Base-by-base conservation (phyloP, 1,140 invertebrate genomes). In the Halesus radiatus region DNA sequence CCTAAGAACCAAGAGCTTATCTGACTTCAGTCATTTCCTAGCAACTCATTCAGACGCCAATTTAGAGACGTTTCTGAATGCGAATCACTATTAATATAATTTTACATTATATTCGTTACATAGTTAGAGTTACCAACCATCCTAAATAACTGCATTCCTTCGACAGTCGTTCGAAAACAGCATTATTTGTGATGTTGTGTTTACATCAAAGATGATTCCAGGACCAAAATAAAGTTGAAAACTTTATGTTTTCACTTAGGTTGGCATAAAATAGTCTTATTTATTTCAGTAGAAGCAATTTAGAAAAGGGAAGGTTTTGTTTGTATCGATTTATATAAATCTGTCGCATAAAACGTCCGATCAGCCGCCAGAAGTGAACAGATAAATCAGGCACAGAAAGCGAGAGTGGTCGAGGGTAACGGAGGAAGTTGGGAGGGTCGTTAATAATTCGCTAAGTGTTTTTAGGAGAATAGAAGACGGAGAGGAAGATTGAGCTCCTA, bases 1-100 rank as follows among this genome's bases (percentile, higher is more conserved):
- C 53, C 70, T 73, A 54, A 54, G 70, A 54, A 53, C 70, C 62
- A 8, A 15, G 0, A 22, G 64, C 64, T 68, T 68, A 68, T 68
- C 64, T 13, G 15, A 37, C 26, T 68, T 68, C 32, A n/a, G 64
- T 68, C 64, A 68, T 32, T 37, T 45, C 32, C 29, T 18, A 68
- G 50, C 64, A 68, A 45, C 26, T 68, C 64, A 32, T 68, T 68
- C 16, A 64, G 60, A 29, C 60, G 13, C 20, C 60, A 64, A 64
- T 64, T 23, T 22, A 29, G 23, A 22, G 60, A 13, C 23, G 54
- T 45, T 37, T 13, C 37, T 13, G 13, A 45, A 45, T 13, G 37
- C 37, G 37, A 45, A 45, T 45, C 37, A 45, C 37, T 45, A 45
- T 45, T 45, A 45, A 13, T 37, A 13, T 45, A 45, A 45, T 45